Percentiles rank a stretch among this genome's conserved stretches.
Evolutionary conservation across 1,140 invertebrate genomes (phyloP).

Genomic region (Archegozetes longisetosus): DNA sequence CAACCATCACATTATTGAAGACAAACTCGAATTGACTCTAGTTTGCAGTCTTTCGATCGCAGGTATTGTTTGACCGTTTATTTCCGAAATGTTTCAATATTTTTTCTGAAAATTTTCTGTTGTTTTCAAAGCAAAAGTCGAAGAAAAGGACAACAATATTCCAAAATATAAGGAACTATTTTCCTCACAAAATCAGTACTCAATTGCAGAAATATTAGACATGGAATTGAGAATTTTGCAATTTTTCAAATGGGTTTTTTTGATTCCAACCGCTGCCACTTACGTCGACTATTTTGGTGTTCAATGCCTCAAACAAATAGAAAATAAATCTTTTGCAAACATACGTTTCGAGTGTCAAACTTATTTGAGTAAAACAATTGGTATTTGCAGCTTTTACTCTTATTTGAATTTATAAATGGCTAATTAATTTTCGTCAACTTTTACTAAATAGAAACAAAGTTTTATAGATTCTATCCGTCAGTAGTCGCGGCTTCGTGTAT

Average conservation of each 20-base stretch:
- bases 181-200: neutral
- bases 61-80: too few relatives aligned
- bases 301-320: neutral
- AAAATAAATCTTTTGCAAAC: neutral
- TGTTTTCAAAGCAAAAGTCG: too few relatives aligned
- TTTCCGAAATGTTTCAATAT: too few relatives aligned
- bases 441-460: neutral
- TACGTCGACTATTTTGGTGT: neutral
- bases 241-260: neutral
- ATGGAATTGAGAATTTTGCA: neutral
- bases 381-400: too few relatives aligned
- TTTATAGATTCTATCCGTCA: neutral
- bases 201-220: neutral
- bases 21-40: neutral
- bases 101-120: too few relatives aligned
- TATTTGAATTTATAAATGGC: neutral
- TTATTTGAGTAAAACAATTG: neutral
- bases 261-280: neutral
- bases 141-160: neutral
- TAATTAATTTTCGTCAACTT: neutral
- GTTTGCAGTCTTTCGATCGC: neutral
- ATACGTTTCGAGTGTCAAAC: neutral
- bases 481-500: neutral
- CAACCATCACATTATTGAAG: neutral
- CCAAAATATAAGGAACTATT: neutral